Evolutionary conservation across 2,113 vertebrate genomes (phyloP), one percentile per base, ranked within the genome.

Genomic region (Arvicanthis niloticus): DNA sequence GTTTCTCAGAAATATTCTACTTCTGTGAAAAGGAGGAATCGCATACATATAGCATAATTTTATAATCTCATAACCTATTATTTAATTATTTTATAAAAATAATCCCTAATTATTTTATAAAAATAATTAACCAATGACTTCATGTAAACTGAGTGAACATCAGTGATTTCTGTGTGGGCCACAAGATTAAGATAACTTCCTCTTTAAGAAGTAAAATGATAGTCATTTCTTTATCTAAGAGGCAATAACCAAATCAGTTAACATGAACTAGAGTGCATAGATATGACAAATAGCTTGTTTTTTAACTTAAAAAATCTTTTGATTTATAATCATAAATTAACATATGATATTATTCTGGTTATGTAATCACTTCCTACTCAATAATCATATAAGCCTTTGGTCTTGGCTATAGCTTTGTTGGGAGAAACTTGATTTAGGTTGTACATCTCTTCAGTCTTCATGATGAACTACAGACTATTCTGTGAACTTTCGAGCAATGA

Each of bases 91-190:
- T 42, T 58, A 77, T 87, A 75, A 89, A 95, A 91, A 53, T 60
- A 3, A 60, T 85, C 48, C 7, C 7, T 51, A 51, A 51, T 51
- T 51, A 51, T 88, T 9, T 42, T 58, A 77, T 87, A 75, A 89
- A 95, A 91, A 53, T 60, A 3, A 60, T 85, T 91, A 15, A 31
- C 84, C 56, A 72, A 5, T 81, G 70, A 92, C 40, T 97, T 95
- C 34, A 89, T 48, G 58, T 65, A 76, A 95, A 62, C 13, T 40
- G 68, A 81, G 75, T n/a, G 24, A 37, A 58, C 16, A 76, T 53
- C 17, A 88, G 24, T 68, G 1, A 78, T 96, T 72, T 0, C 24
- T 72, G 2, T 26, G 53, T 62, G n/a, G 34, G 56, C 29, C 88
- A 51, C 75, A 75, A 73, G 72, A 91, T 12, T 40, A 93, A 82